phyloP scores from a whole-genome alignment of 2,888 invertebrate genomes.

The Pelosia muscerda region DNA sequence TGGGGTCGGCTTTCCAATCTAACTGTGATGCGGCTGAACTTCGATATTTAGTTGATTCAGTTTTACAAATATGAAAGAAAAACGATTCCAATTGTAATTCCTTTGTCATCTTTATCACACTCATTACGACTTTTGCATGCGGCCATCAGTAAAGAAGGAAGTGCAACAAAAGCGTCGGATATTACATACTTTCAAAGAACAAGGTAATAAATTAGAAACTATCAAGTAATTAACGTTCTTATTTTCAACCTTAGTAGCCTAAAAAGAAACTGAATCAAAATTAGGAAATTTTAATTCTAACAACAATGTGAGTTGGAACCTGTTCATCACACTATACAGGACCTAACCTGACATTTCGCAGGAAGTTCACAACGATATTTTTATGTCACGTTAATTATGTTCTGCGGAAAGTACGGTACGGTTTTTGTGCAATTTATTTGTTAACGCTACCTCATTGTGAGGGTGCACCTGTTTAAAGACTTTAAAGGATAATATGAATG shows the following conservation, averaged over 20 bases:
- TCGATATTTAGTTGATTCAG: no score
- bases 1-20: no score
- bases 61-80: no score
- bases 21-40: no score
- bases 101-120: no score
- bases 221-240: no score
- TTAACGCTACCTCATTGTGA: conserved; percentile 48
- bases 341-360: conserved; percentile 27
- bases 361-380: conserved; percentile 56
- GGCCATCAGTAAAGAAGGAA: no score
- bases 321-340: neutral
- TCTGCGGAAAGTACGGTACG: conserved; percentile 54
- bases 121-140: no score
- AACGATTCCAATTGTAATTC: no score
- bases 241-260: neutral
- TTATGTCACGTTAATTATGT: conserved; percentile 68
- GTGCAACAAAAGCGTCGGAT: no score
- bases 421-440: conserved; percentile 64
- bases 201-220: no score
- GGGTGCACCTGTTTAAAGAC: conserved; percentile 46
- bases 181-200: no score
- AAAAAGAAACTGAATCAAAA: neutral
- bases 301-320: neutral
- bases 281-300: neutral
- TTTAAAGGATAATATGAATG: conserved; percentile 46